Conservation (phyloP, 1,140 invertebrate genomes). For the Drosophila setifemur region DNA sequence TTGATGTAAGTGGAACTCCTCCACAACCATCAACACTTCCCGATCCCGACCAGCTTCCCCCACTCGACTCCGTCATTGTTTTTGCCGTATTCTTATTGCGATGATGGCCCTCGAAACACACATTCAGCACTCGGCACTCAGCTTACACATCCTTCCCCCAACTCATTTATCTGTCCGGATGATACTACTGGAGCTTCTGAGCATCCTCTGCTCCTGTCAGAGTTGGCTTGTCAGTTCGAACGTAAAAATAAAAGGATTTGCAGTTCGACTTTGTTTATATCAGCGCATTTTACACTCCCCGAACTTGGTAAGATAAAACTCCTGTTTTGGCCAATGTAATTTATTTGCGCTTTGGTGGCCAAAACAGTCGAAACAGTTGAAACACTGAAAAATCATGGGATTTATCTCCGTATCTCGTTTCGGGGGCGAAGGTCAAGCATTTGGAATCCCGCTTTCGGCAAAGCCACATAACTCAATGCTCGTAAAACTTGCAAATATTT, state of each 20-base stretch:
- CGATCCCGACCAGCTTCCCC: constrained; percentile 50
- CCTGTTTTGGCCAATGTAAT: constrained; percentile 46
- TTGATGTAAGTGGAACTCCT: constrained; percentile 31
- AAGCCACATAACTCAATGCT: constrained; percentile 65
- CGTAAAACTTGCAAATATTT: constrained; percentile 75
- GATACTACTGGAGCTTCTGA: not conserved
- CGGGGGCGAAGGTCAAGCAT: constrained; percentile 60
- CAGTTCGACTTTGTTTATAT: constrained; percentile 62
- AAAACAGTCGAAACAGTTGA: constrained; percentile 58
- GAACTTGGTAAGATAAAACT: constrained; percentile 36
- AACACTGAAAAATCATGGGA: constrained; percentile 74
- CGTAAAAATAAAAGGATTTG: constrained; percentile 44
- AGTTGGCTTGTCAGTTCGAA: constrained; percentile 42
- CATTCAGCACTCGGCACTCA: constrained; percentile 63
- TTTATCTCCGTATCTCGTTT: constrained; percentile 73
- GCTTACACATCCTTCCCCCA: constrained; percentile 34
- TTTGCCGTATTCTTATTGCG: constrained; percentile 49
- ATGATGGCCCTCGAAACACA: constrained; percentile 70
- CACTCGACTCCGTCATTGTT: constrained; percentile 21
- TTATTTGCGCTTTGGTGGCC: constrained; percentile 64
- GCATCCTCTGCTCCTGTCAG: not conserved
- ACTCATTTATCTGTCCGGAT: constrained; percentile 30
- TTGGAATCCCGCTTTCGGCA: constrained; percentile 11
- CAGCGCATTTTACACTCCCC: constrained; percentile 55
- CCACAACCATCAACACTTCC: constrained; percentile 58